A percentile compares a stretch with the other conserved stretches of the same genome.
These are phyloP conservation scores for Porites lutea DNA, from an alignment of 64 coral and sea anemone species.

Conservation along the genomic window DNA sequence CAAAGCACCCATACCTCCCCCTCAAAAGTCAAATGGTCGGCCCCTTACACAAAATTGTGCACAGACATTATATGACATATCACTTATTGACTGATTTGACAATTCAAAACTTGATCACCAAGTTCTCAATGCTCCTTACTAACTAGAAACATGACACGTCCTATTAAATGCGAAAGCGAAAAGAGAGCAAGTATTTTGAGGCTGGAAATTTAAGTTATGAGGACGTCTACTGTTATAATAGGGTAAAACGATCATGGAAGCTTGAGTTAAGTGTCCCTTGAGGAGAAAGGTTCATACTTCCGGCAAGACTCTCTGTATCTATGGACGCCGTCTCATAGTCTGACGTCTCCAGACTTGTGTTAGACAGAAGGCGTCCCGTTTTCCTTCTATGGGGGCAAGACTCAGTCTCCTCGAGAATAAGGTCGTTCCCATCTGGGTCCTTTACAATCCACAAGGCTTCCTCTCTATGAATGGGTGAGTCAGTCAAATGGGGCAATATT, in stretches of 20 bases:
- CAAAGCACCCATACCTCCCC: too few species aligned
- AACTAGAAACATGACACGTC: too few species aligned
- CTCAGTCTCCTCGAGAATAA: slow-evolving; percentile 69
- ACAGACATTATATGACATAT: too few species aligned
- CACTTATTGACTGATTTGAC: too few species aligned
- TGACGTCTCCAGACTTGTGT: slow-evolving; percentile 60
- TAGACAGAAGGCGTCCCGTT: neutral
- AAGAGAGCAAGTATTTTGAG: too few species aligned
- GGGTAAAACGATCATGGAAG: neutral
- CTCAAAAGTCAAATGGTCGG: too few species aligned
- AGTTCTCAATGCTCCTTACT: too few species aligned
- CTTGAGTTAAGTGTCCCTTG: slow-evolving; percentile 5
- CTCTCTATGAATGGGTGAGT: slow-evolving; percentile 44
- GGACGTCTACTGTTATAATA: neutral
- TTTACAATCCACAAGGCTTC: slow-evolving; percentile 62
- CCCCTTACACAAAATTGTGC: too few species aligned
- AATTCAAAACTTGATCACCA: too few species aligned
- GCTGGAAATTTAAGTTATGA: neutral
- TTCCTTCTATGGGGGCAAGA: neutral
- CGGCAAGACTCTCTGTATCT: slow-evolving; percentile 43
- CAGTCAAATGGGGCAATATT: slow-evolving; percentile 59
- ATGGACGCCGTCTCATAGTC: slow-evolving; percentile 87
- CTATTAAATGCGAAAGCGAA: too few species aligned
- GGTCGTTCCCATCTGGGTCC: slow-evolving; percentile 85
- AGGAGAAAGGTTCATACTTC: slow-evolving; percentile 17